phyloP scores from a whole-genome alignment of 2,888 invertebrate species.

The Stratiomys singularior region DNA sequence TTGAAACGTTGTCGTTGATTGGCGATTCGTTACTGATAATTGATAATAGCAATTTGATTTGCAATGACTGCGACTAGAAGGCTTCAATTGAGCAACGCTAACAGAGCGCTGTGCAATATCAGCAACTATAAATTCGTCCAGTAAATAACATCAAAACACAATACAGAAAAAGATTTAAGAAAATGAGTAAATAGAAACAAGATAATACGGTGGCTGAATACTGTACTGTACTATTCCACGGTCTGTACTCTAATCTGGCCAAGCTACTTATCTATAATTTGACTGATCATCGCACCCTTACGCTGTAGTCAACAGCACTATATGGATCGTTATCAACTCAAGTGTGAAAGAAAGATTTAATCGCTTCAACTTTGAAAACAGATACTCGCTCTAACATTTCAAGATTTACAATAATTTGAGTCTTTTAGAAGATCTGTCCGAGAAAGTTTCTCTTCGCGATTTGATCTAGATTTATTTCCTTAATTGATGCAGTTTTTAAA shows the following conservation, averaged over 20 bases:
- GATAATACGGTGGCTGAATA: slow-evolving; percentile 11
- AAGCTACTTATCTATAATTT: neutral
- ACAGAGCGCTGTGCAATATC: slow-evolving; percentile 6
- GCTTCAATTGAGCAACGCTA: neutral
- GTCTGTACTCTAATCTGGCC: neutral
- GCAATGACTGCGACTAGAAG: neutral
- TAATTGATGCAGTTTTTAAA: no score
- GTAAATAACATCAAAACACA: slow-evolving; percentile 18
- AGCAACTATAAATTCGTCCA: neutral
- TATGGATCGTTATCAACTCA: neutral
- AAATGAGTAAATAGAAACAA: slow-evolving; percentile 9
- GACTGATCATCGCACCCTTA: neutral
- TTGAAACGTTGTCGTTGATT: neutral
- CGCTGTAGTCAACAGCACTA: neutral
- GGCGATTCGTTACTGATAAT: slow-evolving; percentile 14
- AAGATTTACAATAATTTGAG: no score
- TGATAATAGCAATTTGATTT: neutral
- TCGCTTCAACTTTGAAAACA: neutral
- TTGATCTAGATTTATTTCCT: no score
- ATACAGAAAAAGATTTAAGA: neutral
- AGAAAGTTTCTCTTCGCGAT: no score
- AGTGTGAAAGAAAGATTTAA: neutral
- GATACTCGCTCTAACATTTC: no score
- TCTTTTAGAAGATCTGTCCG: no score
- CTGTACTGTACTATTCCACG: no score